Conservation (phyloP, 2,113 vertebrate genomes). For the Antechinus stuartii region DNA sequence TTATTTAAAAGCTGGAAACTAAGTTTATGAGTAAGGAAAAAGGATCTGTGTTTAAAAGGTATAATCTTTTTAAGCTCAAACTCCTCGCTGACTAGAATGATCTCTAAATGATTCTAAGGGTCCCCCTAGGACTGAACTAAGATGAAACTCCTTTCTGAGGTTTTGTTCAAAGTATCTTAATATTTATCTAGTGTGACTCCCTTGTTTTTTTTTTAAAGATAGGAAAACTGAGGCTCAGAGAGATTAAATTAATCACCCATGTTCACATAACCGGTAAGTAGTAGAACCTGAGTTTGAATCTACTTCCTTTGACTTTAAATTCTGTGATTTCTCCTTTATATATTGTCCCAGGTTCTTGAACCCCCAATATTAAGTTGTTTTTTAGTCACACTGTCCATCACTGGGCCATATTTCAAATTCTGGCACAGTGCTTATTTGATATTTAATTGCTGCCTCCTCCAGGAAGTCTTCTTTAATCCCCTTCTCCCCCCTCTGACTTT, state of each 20-base stretch:
- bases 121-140: not conserved
- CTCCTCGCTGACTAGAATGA: not conserved
- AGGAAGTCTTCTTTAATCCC: not conserved
- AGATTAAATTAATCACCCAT: not conserved
- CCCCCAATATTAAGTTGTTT: not conserved
- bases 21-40: not conserved
- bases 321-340: not conserved
- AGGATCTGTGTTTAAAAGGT: not conserved
- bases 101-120: not conserved
- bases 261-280: not conserved
- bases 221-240: not conserved
- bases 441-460: not conserved
- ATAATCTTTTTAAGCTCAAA: not conserved
- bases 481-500: not conserved
- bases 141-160: not conserved
- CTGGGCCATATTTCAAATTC: not conserved
- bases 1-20: not conserved
- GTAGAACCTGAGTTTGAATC: not conserved
- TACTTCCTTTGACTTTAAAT: not conserved
- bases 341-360: not conserved
- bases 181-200: not conserved
- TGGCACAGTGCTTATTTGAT: not conserved
- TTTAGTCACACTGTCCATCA: not conserved
- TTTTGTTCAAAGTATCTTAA: not conserved
- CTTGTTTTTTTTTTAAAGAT: not conserved